Evolutionary conservation across 2,113 vertebrate species (phyloP), one percentile per base, ranked within the genome.

Genomic region (Taxidea taxus): DNA sequence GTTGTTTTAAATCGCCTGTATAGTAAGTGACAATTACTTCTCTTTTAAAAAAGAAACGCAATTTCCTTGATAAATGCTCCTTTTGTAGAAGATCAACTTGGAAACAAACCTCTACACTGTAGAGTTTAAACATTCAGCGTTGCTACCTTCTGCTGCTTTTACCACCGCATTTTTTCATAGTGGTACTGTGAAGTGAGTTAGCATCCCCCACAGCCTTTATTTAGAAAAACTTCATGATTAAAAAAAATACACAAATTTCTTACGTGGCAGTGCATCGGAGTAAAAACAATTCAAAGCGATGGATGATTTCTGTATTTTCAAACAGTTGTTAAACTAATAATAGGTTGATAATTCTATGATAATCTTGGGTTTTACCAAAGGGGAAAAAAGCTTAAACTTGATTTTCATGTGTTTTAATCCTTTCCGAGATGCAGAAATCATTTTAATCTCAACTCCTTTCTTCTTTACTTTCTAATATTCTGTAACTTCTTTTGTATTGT

Each of bases 231-330:
- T 97, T 97, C 12, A 25, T 25, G 91, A 82, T 82, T 44, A 44
- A 94, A 94, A 91, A 49, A 94, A 94, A 91, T 66, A 47, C 44
- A 77, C 18, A 51, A 34, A 72, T 70, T 64, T 94, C 85, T 97
- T 94, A 77, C 2, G 15, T 54, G 82, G 20, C 91, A 96, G 84
- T 4, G n/a, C 88, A 87, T 86, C 56, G 4, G 12, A 94, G 56
- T 90, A 95, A 98, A 98, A 97, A 92, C 94, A 97, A 88, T 97
- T 34, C 82, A 77, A 74, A 70, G 91, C 54, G 10, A 68, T 4
- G 62, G 82, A 90, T 80, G 74, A 44, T 89, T 94, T 89, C 34
- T 94, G 27, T 90, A 49, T 96, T 98, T 98, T 96, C 75, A 87
- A 94, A 97, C 37, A 93, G 70, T 93, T 80, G 58, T 81, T 93